Percentiles rank a stretch among this genome's conserved stretches.
phyloP scores from a whole-genome alignment of 2,113 vertebrate genomes.

The Cercocebus atys region DNA sequence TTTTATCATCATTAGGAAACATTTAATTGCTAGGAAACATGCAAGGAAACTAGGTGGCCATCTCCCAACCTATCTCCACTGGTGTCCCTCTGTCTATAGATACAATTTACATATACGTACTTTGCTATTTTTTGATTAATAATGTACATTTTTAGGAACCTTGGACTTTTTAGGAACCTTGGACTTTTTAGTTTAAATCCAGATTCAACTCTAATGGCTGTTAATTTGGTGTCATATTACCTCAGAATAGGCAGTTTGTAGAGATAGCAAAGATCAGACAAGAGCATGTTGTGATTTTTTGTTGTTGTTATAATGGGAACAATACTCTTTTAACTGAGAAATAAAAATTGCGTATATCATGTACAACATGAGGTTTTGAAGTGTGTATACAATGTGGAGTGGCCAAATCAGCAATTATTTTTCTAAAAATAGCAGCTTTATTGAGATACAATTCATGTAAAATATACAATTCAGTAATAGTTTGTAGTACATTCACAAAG shows the following conservation, averaged over 20 bases:
- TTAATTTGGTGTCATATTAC: constrained; percentile 35
- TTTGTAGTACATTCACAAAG: constrained; percentile 3
- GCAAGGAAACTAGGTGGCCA: not conserved
- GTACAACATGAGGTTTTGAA: not conserved
- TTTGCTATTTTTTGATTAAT: not conserved
- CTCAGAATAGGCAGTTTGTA: constrained; percentile 15
- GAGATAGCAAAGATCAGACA: not conserved
- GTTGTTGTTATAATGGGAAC: not conserved
- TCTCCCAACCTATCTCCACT: not conserved
- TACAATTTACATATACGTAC: not conserved
- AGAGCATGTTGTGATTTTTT: not conserved
- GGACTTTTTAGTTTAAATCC: not conserved
- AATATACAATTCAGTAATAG: not conserved
- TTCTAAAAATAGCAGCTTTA: constrained; percentile 13
- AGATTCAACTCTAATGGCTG: not conserved
- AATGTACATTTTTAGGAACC: constrained; percentile 1
- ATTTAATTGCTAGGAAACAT: constrained; percentile 13
- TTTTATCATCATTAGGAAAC: constrained; percentile 26
- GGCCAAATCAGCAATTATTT: not conserved
- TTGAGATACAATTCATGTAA: not conserved
- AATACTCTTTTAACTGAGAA: constrained; percentile 1
- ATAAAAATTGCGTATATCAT: not conserved
- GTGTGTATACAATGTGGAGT: not conserved
- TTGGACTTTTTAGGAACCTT: not conserved
- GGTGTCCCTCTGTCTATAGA: not conserved